Evolutionary conservation across 1,140 invertebrate species (phyloP), one percentile per base, ranked within the genome.

Genomic region (Psilanteris sp.): DNA sequence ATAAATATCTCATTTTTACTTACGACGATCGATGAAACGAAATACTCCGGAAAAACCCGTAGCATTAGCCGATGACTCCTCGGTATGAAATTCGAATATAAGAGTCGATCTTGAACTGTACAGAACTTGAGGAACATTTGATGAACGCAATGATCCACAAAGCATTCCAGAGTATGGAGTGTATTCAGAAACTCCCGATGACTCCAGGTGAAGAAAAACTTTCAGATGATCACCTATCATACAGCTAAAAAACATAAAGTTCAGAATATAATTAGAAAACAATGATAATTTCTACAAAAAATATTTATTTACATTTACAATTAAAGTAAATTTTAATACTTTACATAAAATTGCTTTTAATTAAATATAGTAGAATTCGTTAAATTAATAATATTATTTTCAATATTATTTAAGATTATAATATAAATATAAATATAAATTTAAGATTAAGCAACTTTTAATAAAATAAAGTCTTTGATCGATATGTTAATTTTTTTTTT

Each of bases 31-130:
- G 83, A 95, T 92, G 88, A 96, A 96, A 66, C 90, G 91, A 88
- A 94, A 96, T 29, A 91, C 93, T 24, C 95, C 95, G 7, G 91
- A 89, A 82, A 96, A 96, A 31, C 95, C 94, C 0, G 91, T 92
- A 48, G 92, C 90, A 81, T 94, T 94, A 34, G 83, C 87, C 5
- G 89, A 82, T 29, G 89, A 85, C 73, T 91, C 90, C 1, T 92
- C 91, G 0, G 88, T 89, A 79, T 96, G 95, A 82, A 96, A 94
- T 84, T 96, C 94, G 68, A 96, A 89, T 24, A 96, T 92, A 18
- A 96, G 89, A n/a, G 90, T 92, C 0, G 93, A 91, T 48, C 92
- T 92, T 0, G 94, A 94, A n/a, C 94, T 95, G 88, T 95, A 96
- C 57, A 95, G 88, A 4, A 93, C 91, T 73, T 92, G 91, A 5